A percentile compares a stretch with the other conserved stretches of the same genome.
phyloP scores from a whole-genome alignment of 2,797 vertebrate species.

The Australoheros facetus region DNA sequence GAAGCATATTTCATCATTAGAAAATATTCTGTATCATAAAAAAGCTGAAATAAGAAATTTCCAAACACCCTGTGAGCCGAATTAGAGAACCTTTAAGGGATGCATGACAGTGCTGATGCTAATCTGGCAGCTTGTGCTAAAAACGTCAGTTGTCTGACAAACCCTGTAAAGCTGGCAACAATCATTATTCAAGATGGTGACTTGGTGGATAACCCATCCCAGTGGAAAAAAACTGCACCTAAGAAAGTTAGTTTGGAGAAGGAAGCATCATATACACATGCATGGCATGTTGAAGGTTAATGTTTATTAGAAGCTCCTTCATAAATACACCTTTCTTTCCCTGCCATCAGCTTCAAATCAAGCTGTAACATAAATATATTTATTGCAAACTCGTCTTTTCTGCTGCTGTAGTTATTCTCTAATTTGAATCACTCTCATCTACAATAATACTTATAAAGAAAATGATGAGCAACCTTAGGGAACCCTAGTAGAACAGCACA shows the following conservation, averaged over 20 bases:
- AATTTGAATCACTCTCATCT: background rate
- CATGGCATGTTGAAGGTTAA: background rate
- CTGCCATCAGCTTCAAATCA: background rate
- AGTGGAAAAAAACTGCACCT: background rate
- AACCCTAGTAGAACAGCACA: too few relatives aligned
- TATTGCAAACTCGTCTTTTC: background rate
- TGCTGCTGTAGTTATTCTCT: background rate
- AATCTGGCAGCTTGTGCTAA: background rate
- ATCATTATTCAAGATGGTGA: background rate
- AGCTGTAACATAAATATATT: background rate
- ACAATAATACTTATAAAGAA: background rate
- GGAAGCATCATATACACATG: background rate
- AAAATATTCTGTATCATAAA: background rate
- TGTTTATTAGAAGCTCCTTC: background rate
- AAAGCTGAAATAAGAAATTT: background rate
- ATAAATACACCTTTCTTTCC: background rate
- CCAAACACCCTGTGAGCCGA: background rate
- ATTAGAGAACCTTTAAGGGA: background rate
- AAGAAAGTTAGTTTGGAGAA: background rate
- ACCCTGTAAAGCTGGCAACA: background rate
- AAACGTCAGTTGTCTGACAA: background rate
- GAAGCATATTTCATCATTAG: background rate
- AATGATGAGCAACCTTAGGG: background rate
- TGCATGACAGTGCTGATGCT: background rate
- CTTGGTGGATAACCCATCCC: background rate